Evolutionary conservation across 2,888 invertebrate genomes (phyloP), one percentile per base, ranked within the genome.

Genomic region (Apoda limacodes): DNA sequence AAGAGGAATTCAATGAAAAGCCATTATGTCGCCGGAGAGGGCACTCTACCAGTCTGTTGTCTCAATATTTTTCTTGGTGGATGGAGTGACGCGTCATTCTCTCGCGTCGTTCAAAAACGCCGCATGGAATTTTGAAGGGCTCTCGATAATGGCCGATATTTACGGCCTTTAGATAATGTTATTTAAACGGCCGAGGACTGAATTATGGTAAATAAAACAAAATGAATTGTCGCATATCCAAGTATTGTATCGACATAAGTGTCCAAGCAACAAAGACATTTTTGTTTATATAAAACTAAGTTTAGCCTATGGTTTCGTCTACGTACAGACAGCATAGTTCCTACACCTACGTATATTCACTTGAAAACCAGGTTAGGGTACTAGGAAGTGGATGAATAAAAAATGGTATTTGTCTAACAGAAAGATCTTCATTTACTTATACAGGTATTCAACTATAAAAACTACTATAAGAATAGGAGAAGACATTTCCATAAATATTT

Each of bases 21-120:
- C 78, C 68, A 78, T 78, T 78, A 76, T 76, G 78, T 74, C 69
- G 65, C 68, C 48, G 65, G 52, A 62, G 55, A 78, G 76, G 50
- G 70, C 66, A 56, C 76, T 75, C 61, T 58, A 58, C 51, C 36
- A 48, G 55, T 42, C 64, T 70, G 72, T 74, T 78, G 78, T 76
- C 76, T 75, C 76, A 78, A 78, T 80, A 76, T 80, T 80, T 78
- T 80, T 75, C 78, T 76, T 76, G 43, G 63, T 64, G 61, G 67
- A 60, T 61, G 55, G 60, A 69, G 72, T 74, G 74, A 72, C 70
- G 66, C 63, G 76, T 75, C 75, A 76, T 69, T 72, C 71, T 60
- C 63, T 60, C 58, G 60, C 55, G 58, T 41, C 56, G 63, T 60
- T 74, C 65, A 69, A 74, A 71, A 66, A 70, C 62, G 51, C 75